phyloP scores from a whole-genome alignment of 2,113 vertebrate genomes.

The Nycticebus coucang region DNA sequence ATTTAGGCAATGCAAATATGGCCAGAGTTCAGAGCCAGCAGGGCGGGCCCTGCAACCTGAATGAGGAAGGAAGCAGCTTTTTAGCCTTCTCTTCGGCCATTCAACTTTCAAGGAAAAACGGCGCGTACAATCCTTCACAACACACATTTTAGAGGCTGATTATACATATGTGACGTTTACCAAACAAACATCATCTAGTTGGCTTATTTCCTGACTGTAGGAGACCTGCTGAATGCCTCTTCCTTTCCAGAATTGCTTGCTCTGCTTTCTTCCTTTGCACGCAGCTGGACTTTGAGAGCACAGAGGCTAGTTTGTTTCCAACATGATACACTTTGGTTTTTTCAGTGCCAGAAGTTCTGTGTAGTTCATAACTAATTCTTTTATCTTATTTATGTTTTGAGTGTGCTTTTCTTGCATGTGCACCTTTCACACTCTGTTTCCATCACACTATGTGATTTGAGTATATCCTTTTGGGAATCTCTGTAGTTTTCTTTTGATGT shows the following conservation, averaged over 20 bases:
- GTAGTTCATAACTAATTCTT: not conserved
- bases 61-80: not conserved
- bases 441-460: not conserved
- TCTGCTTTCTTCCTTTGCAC: not conserved
- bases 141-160: not conserved
- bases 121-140: not conserved
- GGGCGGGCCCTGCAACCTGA: not conserved
- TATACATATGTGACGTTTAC: not conserved
- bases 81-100: not conserved
- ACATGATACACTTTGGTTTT: not conserved
- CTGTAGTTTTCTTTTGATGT: conserved; percentile 3
- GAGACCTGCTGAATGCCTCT: not conserved
- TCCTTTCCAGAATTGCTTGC: not conserved
- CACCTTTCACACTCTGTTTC: not conserved
- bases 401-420: not conserved
- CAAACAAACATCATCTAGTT: not conserved
- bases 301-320: not conserved
- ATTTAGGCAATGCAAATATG: not conserved
- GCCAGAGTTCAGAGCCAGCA: not conserved
- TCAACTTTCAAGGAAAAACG: not conserved
- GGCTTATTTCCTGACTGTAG: not conserved
- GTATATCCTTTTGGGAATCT: not conserved
- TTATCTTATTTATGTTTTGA: not conserved
- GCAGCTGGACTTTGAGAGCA: conserved; percentile 7
- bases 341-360: not conserved